These are phyloP conservation scores for Resseliella maxima DNA, from an alignment of 2,888 invertebrate species.

Conservation along the genomic window DNA sequence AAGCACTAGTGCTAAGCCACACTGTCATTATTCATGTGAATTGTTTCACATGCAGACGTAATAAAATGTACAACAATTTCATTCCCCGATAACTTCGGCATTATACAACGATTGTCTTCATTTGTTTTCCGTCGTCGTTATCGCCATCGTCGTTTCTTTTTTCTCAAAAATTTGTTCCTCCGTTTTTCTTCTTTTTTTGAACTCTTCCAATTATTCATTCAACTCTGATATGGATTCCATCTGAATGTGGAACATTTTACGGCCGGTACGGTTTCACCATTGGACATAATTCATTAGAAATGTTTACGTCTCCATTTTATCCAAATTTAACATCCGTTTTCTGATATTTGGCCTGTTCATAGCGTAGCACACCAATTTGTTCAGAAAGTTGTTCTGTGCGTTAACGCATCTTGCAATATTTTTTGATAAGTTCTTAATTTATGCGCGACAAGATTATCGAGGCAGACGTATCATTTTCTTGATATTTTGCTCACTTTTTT, in stretches of 20 bases:
- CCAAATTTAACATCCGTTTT: too few relatives aligned
- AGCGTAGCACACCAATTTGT: too few relatives aligned
- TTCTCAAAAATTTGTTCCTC: not conserved
- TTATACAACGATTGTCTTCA: too few relatives aligned
- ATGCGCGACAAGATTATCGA: not conserved
- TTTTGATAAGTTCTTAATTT: not conserved
- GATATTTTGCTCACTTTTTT: not conserved
- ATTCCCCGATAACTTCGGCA: not conserved
- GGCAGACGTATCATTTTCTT: not conserved
- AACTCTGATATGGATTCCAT: not conserved
- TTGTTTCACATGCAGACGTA: not conserved
- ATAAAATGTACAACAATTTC: conserved; percentile 12
- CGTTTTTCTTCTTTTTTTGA: not conserved
- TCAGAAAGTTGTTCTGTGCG: too few relatives aligned
- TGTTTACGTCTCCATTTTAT: too few relatives aligned
- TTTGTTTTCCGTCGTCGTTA: too few relatives aligned
- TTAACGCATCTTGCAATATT: too few relatives aligned
- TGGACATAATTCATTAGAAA: too few relatives aligned
- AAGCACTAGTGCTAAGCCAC: too few relatives aligned
- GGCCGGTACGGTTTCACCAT: not conserved
- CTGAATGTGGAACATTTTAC: not conserved
- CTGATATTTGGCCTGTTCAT: too few relatives aligned
- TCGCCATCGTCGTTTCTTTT: not conserved
- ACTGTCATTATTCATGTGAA: not conserved
- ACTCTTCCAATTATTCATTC: conserved; percentile 20